Base-by-base conservation (phyloP, 2,113 vertebrate genomes). In the Mola mola region DNA sequence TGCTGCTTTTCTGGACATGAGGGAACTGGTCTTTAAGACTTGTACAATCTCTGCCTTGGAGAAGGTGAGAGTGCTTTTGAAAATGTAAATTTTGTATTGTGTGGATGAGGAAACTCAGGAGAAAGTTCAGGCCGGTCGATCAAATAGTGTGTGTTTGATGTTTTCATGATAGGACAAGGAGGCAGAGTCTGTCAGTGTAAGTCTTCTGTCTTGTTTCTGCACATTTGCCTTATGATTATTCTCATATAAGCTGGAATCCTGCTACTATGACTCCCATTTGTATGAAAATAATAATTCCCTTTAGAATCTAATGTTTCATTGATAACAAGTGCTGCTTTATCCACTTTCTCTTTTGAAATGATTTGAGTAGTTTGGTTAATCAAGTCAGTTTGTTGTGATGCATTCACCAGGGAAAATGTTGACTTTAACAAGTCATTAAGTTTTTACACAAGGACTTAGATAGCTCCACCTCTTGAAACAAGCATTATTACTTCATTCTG, bases 11-110 rank as follows among this genome's bases (percentile, higher is more conserved):
- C 43, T 71, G 81, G 85, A 88, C 28, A 93, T 93, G 92, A 92
- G 91, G 89, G 92, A 92, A 64, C 74, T 92, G 22, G 87, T 87
- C 49, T 89, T 87, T 55, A 90, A 90, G 66, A 79, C 90, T 62
- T 90, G 91, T 72, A 85, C 87, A 10, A 79, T 89, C 77, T 87
- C 90, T 87, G 86, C 90, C 47, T 92, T 90, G 91, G 88, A 92
- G 74, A 92, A 92, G 91, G 92, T 92, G 91, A 91, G 90, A 22
- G 25, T 22, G 9, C 26, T 68, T 43, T 49, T 36, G 25, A 13
- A 20, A 21, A n/a, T 21, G 9, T 49, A 3, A 41, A n/a, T 20
- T 53, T 37, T 21, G 9, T 37, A 19, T 12, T 57, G 10, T 2
- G 20, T 28, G 41, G 10, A 44, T 46, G 5, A 15, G 13, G 34